A percentile compares a stretch with the other conserved stretches of the same genome.
These are phyloP conservation scores for Hypotaenidia okinawae DNA, from an alignment of 2,797 vertebrate genomes.

Conservation along the genomic window DNA sequence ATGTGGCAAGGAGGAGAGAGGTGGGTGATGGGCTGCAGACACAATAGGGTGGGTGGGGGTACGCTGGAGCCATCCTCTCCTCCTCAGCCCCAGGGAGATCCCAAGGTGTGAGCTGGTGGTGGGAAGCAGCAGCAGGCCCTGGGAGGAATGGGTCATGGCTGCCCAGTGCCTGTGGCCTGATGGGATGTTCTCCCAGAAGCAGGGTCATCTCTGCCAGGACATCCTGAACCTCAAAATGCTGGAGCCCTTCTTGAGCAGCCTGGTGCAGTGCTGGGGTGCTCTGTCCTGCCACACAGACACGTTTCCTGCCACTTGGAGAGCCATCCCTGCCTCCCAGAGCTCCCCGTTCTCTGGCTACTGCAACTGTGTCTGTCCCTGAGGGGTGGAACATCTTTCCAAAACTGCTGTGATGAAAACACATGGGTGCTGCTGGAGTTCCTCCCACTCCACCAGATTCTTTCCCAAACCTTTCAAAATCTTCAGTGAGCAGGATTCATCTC, in stretches of 20 bases:
- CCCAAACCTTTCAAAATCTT: not conserved
- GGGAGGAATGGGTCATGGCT: not conserved
- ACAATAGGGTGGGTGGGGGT: not conserved
- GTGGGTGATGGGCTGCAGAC: not conserved
- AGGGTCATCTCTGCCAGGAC: not conserved
- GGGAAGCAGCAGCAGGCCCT: not conserved
- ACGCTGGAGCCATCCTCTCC: not conserved
- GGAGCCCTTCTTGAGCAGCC: accelerated
- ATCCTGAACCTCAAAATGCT: not conserved
- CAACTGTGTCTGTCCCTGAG: not conserved
- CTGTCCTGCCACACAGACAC: not conserved
- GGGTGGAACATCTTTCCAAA: not conserved
- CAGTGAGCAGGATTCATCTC: not conserved
- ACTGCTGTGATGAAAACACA: not conserved
- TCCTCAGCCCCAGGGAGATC: accelerated
- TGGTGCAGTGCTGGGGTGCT: not conserved
- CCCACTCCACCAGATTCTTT: not conserved
- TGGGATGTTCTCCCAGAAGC: not conserved
- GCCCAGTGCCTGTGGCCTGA: not conserved
- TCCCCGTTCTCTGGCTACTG: not conserved
- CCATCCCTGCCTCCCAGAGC: not conserved
- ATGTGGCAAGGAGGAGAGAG: not conserved
- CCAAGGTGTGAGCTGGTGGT: not conserved
- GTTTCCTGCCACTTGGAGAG: not conserved
- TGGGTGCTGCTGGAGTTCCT: not conserved